phyloP scores from a whole-genome alignment of 1,140 invertebrate genomes.

The Drosophila biarmipes region DNA sequence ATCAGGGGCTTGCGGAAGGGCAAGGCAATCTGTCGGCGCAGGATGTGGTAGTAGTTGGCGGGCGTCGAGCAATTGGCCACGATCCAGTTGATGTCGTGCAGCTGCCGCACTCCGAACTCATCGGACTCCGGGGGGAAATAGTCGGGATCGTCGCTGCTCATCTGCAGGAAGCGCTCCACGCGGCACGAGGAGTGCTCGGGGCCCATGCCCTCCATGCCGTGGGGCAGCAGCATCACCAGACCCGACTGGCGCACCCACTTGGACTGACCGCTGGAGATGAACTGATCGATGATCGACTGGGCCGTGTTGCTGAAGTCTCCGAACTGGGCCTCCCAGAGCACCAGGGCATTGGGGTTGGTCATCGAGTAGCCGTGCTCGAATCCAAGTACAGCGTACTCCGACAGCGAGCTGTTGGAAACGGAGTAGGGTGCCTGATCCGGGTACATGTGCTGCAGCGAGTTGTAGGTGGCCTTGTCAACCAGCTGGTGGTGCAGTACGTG shows the following conservation, averaged over 20 bases:
- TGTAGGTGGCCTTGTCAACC: slow-evolving; percentile 96
- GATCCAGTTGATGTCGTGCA: slow-evolving; percentile 99
- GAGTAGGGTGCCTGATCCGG: slow-evolving; percentile 98
- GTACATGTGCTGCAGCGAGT: slow-evolving; percentile 94
- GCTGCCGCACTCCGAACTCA: slow-evolving; percentile 94
- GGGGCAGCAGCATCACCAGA: slow-evolving; percentile 96
- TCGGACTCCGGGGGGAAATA: slow-evolving; percentile 95
- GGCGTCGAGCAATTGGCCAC: slow-evolving; percentile 98
- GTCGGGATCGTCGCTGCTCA: slow-evolving; percentile 98
- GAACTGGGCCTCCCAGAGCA: slow-evolving; percentile 99
- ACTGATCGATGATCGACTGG: slow-evolving; percentile 99
- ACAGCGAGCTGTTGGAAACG: slow-evolving; percentile 98
- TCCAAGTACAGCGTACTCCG: slow-evolving; percentile 94
- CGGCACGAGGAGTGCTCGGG: slow-evolving; percentile 99
- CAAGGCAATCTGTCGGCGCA: slow-evolving; percentile 97
- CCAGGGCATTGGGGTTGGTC: slow-evolving; percentile 98
- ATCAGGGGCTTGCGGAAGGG: slow-evolving; percentile 98
- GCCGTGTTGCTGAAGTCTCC: slow-evolving; percentile 99
- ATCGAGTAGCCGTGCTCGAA: slow-evolving; percentile 99
- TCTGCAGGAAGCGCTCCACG: slow-evolving; percentile 98
- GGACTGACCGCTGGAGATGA: slow-evolving; percentile 97
- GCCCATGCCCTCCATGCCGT: slow-evolving; percentile 99
- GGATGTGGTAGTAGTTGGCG: slow-evolving; percentile 98
- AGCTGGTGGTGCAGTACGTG: slow-evolving; percentile 98
- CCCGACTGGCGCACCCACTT: slow-evolving; percentile 99